Conservation (phyloP, 37 sponge, comb jelly and placozoan species). For the Axinella damicornis region DNA sequence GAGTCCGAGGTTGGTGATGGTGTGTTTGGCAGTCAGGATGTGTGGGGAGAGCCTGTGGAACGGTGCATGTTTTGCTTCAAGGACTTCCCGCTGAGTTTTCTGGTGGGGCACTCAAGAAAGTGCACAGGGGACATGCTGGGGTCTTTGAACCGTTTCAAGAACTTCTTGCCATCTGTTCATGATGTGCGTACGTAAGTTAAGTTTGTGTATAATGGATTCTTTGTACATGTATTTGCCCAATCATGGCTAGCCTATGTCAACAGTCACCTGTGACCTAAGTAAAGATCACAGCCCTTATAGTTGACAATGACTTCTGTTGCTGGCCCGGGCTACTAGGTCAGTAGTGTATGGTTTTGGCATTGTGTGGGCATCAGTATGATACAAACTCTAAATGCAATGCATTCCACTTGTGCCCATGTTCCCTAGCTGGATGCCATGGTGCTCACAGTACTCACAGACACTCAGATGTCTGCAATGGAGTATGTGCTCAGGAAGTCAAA, state of each 20-base stretch:
- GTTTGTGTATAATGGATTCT: no score
- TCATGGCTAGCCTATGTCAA: no score
- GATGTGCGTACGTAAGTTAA: slow-evolving; percentile 48
- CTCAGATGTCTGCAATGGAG: slow-evolving; percentile 65
- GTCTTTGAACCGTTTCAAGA: slow-evolving; percentile 51
- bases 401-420: background rate
- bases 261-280: no score
- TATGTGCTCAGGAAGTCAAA: slow-evolving; percentile 62
- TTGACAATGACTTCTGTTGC: no score
- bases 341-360: no score
- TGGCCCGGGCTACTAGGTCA: no score
- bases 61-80: slow-evolving; percentile 77
- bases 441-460: slow-evolving; percentile 57
- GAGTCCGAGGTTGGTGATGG: background rate
- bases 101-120: slow-evolving; percentile 45
- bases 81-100: slow-evolving; percentile 70
- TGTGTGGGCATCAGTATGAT: no score
- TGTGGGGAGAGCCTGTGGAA: slow-evolving; percentile 54
- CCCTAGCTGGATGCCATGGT: slow-evolving; percentile 65
- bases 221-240: no score
- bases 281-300: no score
- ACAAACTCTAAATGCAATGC: no score
- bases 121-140: slow-evolving; percentile 67
- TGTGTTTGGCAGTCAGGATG: background rate
- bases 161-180: slow-evolving; percentile 75